phyloP scores from a whole-genome alignment of 2,797 vertebrate species.

The Dendrocincla tyrannina region DNA sequence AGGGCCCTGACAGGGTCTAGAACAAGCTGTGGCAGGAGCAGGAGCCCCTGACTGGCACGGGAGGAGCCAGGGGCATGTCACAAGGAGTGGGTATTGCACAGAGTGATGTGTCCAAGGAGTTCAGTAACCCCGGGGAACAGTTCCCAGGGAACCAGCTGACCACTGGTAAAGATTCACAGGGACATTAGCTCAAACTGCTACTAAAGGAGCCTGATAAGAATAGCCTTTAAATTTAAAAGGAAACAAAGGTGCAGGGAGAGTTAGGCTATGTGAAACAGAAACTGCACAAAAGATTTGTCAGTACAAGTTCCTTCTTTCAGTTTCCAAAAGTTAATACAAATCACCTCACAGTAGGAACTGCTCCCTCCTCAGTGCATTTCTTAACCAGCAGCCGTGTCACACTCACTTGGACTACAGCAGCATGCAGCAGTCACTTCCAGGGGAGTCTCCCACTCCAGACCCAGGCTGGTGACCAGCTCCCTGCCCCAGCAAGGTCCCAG shows the following conservation, averaged over 20 bases:
- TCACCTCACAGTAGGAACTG: accelerated
- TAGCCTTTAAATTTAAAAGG: not conserved
- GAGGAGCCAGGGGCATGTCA: accelerated
- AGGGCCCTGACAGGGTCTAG: not conserved
- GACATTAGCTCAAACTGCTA: not conserved
- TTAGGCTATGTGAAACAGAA: not conserved
- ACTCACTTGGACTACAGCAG: accelerated
- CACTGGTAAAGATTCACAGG: not conserved
- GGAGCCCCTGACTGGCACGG: not conserved
- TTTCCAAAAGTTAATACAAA: not conserved
- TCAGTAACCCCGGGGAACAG: not conserved
- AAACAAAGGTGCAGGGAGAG: not conserved
- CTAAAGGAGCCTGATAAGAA: not conserved
- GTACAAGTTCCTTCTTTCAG: not conserved
- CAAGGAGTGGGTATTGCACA: accelerated
- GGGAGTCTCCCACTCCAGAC: not conserved
- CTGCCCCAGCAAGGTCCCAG: accelerated
- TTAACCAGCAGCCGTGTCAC: not conserved
- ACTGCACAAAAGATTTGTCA: not conserved
- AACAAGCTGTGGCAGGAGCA: not conserved
- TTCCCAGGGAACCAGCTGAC: not conserved
- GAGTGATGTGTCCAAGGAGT: not conserved
- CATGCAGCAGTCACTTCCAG: accelerated
- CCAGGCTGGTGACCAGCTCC: not conserved
- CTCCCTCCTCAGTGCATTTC: not conserved